Base-by-base conservation (phyloP, 2,797 vertebrate species). In the Lepilemur septentrionalis region DNA sequence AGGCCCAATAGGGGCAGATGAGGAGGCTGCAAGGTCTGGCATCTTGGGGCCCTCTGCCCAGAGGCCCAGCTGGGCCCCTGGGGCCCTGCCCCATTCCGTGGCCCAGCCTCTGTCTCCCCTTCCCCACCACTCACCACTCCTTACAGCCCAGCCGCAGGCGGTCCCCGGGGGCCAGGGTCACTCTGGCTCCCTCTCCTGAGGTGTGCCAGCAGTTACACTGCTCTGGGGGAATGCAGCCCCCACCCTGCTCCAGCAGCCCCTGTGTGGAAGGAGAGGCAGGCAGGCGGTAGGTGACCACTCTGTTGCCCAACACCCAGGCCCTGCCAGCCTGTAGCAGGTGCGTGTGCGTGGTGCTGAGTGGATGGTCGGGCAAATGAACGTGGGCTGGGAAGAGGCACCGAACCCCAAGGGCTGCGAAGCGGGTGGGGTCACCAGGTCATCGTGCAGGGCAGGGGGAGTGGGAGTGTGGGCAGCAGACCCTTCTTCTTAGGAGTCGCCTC, bases 161-260 rank as follows among this genome's bases (percentile, higher is more conserved):
- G n/a, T 96, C 97, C 0, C 99, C 99, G 1, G 98, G 98, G 1
- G 98, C 98, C 93, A 99, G 84, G 3, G 84, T 41, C 97, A 98
- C 78, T 98, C 98, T 0, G 69, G 97, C 83, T 14, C 96, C 97
- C 2, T 95, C 96, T 0, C 52, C 78, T 8, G 98, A 97, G 46
- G 98, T 91, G 87, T 99, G 98, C 84, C 99, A 78, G 96, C 99
- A 99, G 92, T 98, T 99, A 43, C 99, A 99, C 52, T 98, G 98
- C 9, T 98, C 96, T 0, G 97, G 97, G 50, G 94, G 95, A 35
- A 99, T 98, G 41, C 99, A 99, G n/a, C 96, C 98, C 0, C 99
- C 98, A 0, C 98, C 98, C 97, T 99, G 99, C 95, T 99, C 99
- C 96, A 99, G 93, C 78, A 99, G 98, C 50, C 99, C 99, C 99